These are phyloP conservation scores for Sprattus sprattus DNA, from an alignment of 2,113 vertebrate genomes.

Conservation along the genomic window DNA sequence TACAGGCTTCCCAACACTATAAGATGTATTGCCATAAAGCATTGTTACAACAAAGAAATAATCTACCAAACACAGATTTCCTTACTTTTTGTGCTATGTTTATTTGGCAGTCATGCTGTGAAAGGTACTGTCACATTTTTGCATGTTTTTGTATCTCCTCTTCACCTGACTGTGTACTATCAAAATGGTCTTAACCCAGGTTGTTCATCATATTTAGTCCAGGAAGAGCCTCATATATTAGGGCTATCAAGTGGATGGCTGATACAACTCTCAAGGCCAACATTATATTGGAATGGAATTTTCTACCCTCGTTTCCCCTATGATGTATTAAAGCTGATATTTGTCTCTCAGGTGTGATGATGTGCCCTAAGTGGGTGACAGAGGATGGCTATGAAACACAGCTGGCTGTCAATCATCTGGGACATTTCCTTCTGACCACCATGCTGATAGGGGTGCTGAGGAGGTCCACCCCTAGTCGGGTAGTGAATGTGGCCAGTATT, in stretches of 20 bases:
- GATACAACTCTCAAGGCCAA: neutral
- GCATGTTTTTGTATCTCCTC: too few species aligned
- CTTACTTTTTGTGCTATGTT: too few species aligned
- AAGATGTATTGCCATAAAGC: too few species aligned
- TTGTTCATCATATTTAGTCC: neutral
- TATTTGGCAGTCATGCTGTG: too few species aligned
- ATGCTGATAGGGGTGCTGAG: slow-evolving; percentile 65
- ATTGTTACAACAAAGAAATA: too few species aligned
- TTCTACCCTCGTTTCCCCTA: neutral
- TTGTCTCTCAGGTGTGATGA: slow-evolving; percentile 69
- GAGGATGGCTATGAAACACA: slow-evolving; percentile 76
- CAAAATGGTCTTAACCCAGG: too few species aligned
- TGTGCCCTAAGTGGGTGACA: slow-evolving; percentile 72
- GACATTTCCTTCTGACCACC: slow-evolving; percentile 74
- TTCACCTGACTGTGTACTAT: too few species aligned
- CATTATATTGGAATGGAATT: neutral
- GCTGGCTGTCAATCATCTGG: slow-evolving; percentile 72
- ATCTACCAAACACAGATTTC: too few species aligned
- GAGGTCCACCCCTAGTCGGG: slow-evolving; percentile 66
- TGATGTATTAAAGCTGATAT: neutral
- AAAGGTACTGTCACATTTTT: too few species aligned
- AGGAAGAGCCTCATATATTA: neutral
- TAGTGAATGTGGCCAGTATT: slow-evolving; percentile 69
- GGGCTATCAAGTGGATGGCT: neutral
- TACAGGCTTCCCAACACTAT: too few species aligned